These are phyloP conservation scores for Petromus typicus DNA, from an alignment of 2,113 vertebrate species.

Conservation along the genomic window DNA sequence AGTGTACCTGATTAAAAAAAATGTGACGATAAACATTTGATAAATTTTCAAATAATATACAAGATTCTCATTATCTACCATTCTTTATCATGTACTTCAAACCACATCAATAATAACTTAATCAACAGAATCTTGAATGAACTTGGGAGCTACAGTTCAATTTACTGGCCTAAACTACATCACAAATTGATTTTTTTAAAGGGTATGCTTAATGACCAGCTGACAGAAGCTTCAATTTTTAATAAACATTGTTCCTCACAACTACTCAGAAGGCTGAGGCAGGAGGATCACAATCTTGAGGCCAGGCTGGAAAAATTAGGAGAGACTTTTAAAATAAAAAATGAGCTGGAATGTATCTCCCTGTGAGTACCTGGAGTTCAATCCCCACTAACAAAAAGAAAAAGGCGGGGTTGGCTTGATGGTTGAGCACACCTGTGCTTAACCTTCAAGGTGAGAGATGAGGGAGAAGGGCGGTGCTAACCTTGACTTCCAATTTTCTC, in stretches of 20 bases:
- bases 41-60: not conserved
- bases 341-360: not conserved
- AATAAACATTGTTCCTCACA: conserved; percentile 16
- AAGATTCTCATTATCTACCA: not conserved
- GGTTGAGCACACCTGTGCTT: not conserved
- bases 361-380: not conserved
- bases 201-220: conserved; percentile 27
- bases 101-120: conserved; percentile 8
- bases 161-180: not conserved
- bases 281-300: not conserved
- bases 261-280: not conserved
- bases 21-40: not conserved
- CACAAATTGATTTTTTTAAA: conserved; percentile 31
- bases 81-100: not conserved
- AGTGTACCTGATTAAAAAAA: not conserved
- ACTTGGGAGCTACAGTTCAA: conserved; percentile 9
- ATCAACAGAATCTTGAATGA: conserved; percentile 57
- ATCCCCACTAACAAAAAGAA: not conserved
- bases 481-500: conserved; percentile 40
- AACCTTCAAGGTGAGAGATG: not conserved
- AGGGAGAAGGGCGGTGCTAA: not conserved
- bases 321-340: not conserved
- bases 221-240: conserved; percentile 48
- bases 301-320: not conserved
- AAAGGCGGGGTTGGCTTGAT: not conserved